These are phyloP conservation scores for Ephialtes manifestator DNA, from an alignment of 2,888 invertebrate species.

Conservation along the genomic window DNA sequence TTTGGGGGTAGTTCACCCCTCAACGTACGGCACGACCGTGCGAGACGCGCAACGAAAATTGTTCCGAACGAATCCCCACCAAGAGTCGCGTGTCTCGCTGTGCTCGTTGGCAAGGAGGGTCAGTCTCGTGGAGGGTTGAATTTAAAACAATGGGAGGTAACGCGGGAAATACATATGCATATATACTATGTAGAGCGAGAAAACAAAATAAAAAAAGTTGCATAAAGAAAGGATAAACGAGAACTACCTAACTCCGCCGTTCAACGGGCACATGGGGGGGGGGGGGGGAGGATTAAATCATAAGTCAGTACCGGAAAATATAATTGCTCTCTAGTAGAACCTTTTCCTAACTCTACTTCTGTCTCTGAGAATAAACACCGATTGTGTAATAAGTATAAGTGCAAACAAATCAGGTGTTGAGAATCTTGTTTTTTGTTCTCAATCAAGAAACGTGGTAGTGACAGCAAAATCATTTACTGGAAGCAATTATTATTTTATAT, in stretches of 20 bases:
- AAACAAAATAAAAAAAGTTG: constrained; percentile 12
- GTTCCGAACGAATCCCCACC: constrained; percentile 76
- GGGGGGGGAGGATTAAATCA: not conserved
- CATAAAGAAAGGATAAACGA: constrained; percentile 22
- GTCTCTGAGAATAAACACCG: not conserved
- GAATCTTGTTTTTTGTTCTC: not conserved
- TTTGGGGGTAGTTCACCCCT: constrained; percentile 1
- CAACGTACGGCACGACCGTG: constrained; percentile 64
- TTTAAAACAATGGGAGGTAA: constrained; percentile 51
- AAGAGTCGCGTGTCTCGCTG: constrained; percentile 39
- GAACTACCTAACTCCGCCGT: not conserved
- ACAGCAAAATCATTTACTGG: not conserved
- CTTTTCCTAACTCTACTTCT: not conserved
- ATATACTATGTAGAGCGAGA: not conserved
- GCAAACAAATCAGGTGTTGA: not conserved
- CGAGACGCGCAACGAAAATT: constrained; percentile 77
- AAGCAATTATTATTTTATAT: no score
- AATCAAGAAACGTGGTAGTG: not conserved
- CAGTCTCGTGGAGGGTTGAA: constrained; percentile 36
- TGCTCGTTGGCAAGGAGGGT: not conserved
- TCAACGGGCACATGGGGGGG: not conserved
- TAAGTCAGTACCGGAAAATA: constrained; percentile 23
- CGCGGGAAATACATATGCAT: not conserved
- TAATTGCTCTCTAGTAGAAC: not conserved
- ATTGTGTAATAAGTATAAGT: not conserved